Base-by-base conservation (phyloP, 2,113 vertebrate genomes). In the Channa argus region DNA sequence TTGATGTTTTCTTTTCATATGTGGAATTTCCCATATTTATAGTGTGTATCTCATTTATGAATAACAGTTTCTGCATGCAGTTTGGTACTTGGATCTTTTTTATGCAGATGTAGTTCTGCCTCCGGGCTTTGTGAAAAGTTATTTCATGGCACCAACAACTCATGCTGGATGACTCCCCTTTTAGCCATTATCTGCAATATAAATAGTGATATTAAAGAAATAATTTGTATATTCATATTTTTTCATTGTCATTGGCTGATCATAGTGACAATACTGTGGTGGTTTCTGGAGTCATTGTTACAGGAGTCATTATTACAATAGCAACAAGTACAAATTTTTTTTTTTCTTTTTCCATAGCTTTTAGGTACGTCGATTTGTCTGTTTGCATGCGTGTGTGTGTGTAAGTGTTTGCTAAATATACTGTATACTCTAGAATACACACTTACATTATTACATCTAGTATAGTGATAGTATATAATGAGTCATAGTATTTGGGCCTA, bases 341-440 rank as follows among this genome's bases (percentile, higher is more conserved):
- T 24, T 24, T 24, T 24, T 24, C 61, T 45, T 51, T 58, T 71
- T 52, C 59, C 46, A 13, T 8, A 0, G 5, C 4, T 63, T 61
- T 71, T 56, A n/a, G 36, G 49, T 49, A 58, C 56, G 64, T 41
- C 51, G 51, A 63, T 68, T 63, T 38, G 51, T 69, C 53, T 74
- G 70, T 67, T 63, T 63, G 44, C 45, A 74, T 65, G n/a, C n/a
- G n/a, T n/a, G n/a, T n/a, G n/a, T n/a, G n/a, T n/a, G 46, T 63
- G 51, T 44, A 14, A 37, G n/a, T 60, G 2, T 60, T 6, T 36
- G 13, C 24, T 52, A 11, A 47, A 38, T 8, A 55, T 55, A 55
- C 34, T 6, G 41, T 45, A 10, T 33, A 11, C 34, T 53, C 4
- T 34, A 11, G 50, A 4, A 5, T 41, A 4, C 24, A 24, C 24